phyloP scores from a whole-genome alignment of 2,113 vertebrate species.

The Argyrosomus japonicus region DNA sequence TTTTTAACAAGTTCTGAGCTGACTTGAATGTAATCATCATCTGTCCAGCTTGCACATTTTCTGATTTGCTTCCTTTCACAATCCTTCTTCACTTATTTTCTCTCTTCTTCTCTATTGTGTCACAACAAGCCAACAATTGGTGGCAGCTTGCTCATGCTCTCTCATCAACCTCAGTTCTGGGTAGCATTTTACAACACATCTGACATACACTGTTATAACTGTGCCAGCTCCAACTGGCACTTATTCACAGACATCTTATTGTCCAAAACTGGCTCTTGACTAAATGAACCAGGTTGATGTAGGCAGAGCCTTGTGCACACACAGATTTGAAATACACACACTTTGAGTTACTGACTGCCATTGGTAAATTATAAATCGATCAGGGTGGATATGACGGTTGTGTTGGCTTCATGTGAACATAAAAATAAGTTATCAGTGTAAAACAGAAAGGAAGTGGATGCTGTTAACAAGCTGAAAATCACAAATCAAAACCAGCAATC shows the following conservation, averaged over 20 bases:
- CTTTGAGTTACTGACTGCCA: neutral
- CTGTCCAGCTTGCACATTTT: neutral
- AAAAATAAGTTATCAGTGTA: constrained; percentile 9
- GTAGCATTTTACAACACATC: constrained; percentile 40
- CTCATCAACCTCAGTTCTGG: constrained; percentile 27
- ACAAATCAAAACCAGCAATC: constrained; percentile 6
- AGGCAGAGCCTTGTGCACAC: constrained; percentile 11
- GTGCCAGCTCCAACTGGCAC: constrained; percentile 57
- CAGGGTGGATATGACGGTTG: neutral
- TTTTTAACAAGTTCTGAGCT: constrained; percentile 24
- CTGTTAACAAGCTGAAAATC: constrained; percentile 1
- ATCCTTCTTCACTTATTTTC: neutral
- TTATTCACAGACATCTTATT: constrained; percentile 49
- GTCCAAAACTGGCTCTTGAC: constrained; percentile 49
- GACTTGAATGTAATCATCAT: constrained; percentile 4
- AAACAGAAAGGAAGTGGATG: constrained; percentile 24
- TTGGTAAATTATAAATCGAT: constrained; percentile 27
- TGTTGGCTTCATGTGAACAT: neutral
- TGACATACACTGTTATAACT: constrained; percentile 1
- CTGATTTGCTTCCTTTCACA: neutral
- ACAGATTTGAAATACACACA: constrained; percentile 9
- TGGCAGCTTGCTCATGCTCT: constrained; percentile 3
- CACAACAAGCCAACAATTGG: constrained; percentile 17
- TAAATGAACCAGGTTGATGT: constrained; percentile 60
- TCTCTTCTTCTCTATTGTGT: neutral